Conservation (phyloP, 37 sponge, comb jelly and placozoan species). For the Amphimedon queenslandica region DNA sequence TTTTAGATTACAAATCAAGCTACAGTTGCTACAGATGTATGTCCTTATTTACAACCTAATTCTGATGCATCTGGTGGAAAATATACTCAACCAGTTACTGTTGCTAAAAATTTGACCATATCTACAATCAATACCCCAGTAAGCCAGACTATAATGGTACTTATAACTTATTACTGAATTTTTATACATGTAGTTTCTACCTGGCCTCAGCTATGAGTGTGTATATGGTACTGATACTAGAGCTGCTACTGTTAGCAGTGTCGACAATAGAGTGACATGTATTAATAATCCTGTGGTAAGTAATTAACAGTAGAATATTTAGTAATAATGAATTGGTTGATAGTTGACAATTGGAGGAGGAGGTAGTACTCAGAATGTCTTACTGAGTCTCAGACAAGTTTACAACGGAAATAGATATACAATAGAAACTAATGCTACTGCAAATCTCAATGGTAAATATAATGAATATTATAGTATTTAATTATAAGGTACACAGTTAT, state of each 20-base stretch:
- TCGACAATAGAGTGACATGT: neutral
- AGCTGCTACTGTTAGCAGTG: neutral
- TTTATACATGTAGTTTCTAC: neutral
- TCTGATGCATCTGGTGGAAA: too few species aligned
- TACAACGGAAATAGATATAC: neutral
- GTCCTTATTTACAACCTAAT: too few species aligned
- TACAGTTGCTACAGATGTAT: too few species aligned
- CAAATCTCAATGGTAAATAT: neutral
- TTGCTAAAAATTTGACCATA: too few species aligned
- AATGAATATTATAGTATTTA: neutral
- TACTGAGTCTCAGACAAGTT: neutral
- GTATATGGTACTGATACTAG: neutral
- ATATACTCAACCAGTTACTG: too few species aligned
- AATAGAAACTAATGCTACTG: neutral
- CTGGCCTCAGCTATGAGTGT: neutral
- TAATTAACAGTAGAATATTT: neutral
- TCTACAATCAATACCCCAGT: too few species aligned
- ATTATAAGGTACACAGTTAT: constrained; percentile 20
- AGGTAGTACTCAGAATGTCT: constrained; percentile 1
- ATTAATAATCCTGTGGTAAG: neutral
- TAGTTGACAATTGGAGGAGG: neutral
- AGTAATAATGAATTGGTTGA: neutral
- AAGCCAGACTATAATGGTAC: too few species aligned
- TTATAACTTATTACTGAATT: too few species aligned
- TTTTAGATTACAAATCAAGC: too few species aligned